A percentile compares a stretch with the other conserved stretches of the same genome.
Conservation (phyloP, 2,888 invertebrate species). For the Shargacucullia verbasci region DNA sequence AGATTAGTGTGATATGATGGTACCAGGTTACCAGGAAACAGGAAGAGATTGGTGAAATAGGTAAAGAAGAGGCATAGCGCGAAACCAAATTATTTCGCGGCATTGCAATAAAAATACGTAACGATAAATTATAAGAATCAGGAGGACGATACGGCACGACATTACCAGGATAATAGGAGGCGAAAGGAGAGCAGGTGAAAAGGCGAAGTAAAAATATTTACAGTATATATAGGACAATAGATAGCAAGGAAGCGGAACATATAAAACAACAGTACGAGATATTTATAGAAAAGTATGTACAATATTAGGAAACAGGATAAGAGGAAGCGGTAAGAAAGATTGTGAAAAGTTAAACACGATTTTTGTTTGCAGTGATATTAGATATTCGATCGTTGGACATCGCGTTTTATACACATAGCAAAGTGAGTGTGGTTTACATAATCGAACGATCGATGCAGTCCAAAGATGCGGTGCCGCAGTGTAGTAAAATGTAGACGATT, state of each 20-base stretch:
- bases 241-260: slow-evolving; percentile 9
- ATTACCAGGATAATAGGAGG: not conserved
- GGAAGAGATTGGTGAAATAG: not conserved
- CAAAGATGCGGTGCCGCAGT: slow-evolving; percentile 73
- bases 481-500: slow-evolving; percentile 78
- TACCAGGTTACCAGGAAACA: slow-evolving; percentile 4
- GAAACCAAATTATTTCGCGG: no score
- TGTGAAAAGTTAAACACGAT: slow-evolving; percentile 22
- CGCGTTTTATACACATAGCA: slow-evolving; percentile 42
- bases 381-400: slow-evolving; percentile 50
- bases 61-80: not conserved
- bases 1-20: not conserved
- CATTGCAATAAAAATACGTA: not conserved
- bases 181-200: slow-evolving; percentile 1
- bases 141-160: not conserved
- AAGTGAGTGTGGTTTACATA: slow-evolving; percentile 40
- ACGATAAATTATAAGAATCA: not conserved
- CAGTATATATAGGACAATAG: slow-evolving; percentile 1
- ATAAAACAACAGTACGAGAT: not conserved
- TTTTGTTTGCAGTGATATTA: slow-evolving; percentile 38
- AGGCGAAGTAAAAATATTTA: slow-evolving; percentile 4
- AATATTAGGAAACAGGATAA: slow-evolving; percentile 12
- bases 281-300: slow-evolving; percentile 24
- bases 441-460: slow-evolving; percentile 57
- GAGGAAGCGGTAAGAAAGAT: slow-evolving; percentile 26